Percentiles rank a stretch among this genome's conserved stretches.
phyloP scores from a whole-genome alignment of 2,888 invertebrate species.

The Torymus auratus region DNA sequence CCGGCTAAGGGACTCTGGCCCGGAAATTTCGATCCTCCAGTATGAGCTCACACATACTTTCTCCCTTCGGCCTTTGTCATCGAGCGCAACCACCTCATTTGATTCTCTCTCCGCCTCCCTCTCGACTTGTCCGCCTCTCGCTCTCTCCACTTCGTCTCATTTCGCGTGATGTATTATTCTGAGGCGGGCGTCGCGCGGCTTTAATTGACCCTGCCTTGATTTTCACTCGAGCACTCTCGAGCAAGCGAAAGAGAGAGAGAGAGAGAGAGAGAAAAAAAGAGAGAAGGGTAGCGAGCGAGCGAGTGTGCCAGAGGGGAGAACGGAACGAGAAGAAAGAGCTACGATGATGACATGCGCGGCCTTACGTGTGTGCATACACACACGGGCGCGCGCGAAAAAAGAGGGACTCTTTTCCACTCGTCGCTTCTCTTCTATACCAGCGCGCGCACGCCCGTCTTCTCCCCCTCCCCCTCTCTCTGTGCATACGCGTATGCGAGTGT shows the following conservation, averaged over 20 bases:
- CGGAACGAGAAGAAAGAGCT: constrained; percentile 26
- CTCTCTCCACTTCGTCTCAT: constrained; percentile 51
- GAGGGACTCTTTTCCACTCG: not conserved
- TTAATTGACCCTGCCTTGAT: constrained; percentile 73
- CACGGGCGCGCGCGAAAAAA: constrained; percentile 1
- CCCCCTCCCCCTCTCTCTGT: too few species aligned
- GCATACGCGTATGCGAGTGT: not conserved
- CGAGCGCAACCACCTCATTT: constrained; percentile 22
- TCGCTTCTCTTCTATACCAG: not conserved
- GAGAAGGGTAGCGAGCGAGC: constrained; percentile 43
- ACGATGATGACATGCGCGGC: constrained; percentile 35
- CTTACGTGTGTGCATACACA: not conserved
- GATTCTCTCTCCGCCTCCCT: constrained; percentile 1
- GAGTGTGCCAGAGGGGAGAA: constrained; percentile 26
- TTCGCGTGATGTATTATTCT: constrained; percentile 59
- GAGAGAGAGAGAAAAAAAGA: constrained; percentile 46
- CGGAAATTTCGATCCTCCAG: constrained; percentile 32
- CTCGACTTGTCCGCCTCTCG: constrained; percentile 2
- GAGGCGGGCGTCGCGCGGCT: constrained; percentile 62
- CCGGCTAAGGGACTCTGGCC: constrained; percentile 19
- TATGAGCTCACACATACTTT: not conserved
- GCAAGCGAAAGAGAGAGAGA: constrained; percentile 39
- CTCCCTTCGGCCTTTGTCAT: constrained; percentile 35
- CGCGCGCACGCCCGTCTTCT: too few species aligned
- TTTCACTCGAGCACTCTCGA: constrained; percentile 70